Percentiles rank a stretch among this genome's conserved stretches.
Evolutionary conservation across 2,888 invertebrate genomes (phyloP).

Genomic region (Campoplex capitator): DNA sequence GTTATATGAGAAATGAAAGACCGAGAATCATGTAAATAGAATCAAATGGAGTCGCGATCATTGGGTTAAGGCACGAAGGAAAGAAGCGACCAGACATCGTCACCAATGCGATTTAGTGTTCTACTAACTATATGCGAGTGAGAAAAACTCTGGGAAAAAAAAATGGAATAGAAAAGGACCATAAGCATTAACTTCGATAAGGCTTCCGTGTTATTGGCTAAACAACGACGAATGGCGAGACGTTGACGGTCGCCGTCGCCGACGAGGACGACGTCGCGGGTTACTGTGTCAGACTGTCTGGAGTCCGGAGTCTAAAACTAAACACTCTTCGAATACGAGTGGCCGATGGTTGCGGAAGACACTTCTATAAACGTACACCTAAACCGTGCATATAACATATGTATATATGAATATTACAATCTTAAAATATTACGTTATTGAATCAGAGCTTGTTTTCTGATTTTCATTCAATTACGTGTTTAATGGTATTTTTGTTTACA

Average conservation of each 20-base stretch:
- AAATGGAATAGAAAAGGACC: conserved; percentile 46
- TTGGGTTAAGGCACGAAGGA: conserved; percentile 8
- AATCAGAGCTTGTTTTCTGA: conserved; percentile 5
- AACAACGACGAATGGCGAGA: conserved; percentile 71
- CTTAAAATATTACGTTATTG: conserved; percentile 6
- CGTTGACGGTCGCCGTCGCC: conserved; percentile 60
- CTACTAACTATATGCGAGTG: conserved; percentile 54
- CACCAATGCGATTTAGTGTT: conserved; percentile 76
- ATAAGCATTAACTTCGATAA: conserved; percentile 70
- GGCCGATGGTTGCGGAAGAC: conserved; percentile 54
- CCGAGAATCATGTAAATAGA: not conserved
- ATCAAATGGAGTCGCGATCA: not conserved
- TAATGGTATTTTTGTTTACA: too few species aligned
- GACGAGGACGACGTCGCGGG: conserved; percentile 71
- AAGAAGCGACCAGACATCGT: conserved; percentile 60
- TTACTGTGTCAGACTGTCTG: conserved; percentile 81
- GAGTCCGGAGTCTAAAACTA: conserved; percentile 70
- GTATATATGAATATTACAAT: not conserved
- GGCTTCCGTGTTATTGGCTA: conserved; percentile 79
- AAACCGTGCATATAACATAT: not conserved
- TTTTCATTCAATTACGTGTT: conserved; percentile 9
- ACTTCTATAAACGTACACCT: conserved; percentile 30
- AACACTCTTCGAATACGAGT: conserved; percentile 46
- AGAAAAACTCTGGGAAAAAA: conserved; percentile 7
- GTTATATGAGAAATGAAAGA: conserved; percentile 13